Evolutionary conservation across 2,113 vertebrate species (phyloP).

Genomic region (Coturnix japonica): DNA sequence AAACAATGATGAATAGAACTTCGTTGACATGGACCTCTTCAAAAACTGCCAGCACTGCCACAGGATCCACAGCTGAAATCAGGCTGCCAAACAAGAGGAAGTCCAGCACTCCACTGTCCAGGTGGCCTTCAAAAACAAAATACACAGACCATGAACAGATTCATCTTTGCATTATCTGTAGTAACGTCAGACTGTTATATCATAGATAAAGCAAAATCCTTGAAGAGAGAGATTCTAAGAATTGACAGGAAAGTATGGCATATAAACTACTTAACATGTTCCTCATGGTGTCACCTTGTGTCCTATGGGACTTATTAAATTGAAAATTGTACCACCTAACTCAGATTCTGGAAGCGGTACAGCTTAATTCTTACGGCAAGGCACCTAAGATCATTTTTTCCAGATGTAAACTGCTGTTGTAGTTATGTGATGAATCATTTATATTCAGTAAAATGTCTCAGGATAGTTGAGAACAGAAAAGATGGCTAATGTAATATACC

Average conservation of each 20-base stretch:
- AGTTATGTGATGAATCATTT: not conserved
- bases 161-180: not conserved
- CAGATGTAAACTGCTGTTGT: not conserved
- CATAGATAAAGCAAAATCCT: not conserved
- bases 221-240: not conserved
- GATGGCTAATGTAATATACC: not conserved
- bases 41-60: conserved; percentile 95
- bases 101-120: conserved; percentile 85
- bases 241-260: not conserved
- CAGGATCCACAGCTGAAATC: conserved; percentile 93
- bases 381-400: not conserved
- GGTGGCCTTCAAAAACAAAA: conserved; percentile 75
- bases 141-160: not conserved
- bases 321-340: not conserved
- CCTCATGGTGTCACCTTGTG: not conserved
- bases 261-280: not conserved
- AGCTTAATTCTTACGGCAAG: not conserved
- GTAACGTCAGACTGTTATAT: not conserved
- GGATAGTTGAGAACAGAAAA: not conserved
- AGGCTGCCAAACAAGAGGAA: conserved; percentile 96
- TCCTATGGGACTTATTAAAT: not conserved
- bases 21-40: conserved; percentile 98
- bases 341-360: not conserved
- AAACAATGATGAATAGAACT: conserved; percentile 97
- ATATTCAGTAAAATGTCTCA: not conserved